Percentiles rank a stretch among this genome's conserved stretches.
phyloP scores from a whole-genome alignment of 1,140 invertebrate species.

The Sycophaga agraensis region DNA sequence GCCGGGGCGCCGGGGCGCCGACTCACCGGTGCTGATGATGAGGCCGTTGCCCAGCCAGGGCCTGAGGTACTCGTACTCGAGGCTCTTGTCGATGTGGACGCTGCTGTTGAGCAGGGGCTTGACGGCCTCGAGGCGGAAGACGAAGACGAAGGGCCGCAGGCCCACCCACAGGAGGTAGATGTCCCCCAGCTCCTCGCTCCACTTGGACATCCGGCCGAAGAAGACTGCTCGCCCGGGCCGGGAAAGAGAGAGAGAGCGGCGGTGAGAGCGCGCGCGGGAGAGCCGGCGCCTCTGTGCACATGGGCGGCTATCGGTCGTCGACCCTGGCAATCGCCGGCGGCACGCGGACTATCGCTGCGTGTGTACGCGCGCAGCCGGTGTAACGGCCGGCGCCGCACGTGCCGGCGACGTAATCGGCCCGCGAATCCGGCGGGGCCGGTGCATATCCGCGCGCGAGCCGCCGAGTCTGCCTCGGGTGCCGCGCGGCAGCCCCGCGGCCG shows the following conservation, averaged over 20 bases:
- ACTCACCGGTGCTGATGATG: constrained; percentile 56
- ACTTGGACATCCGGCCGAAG: constrained; percentile 39
- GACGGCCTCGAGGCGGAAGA: constrained; percentile 42
- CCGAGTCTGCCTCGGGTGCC: background rate
- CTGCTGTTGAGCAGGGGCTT: constrained; percentile 47
- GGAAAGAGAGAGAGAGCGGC: background rate
- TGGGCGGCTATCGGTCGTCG: constrained; percentile 1
- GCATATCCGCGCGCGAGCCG: background rate
- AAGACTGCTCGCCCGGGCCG: constrained; percentile 33
- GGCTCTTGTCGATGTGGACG: constrained; percentile 64
- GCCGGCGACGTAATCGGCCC: too few relatives aligned
- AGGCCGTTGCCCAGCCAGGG: constrained; percentile 68
- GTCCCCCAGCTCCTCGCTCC: constrained; percentile 42
- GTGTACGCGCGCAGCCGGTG: background rate
- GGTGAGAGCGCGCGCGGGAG: constrained; percentile 11
- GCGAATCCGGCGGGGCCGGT: background rate
- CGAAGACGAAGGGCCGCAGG: constrained; percentile 43
- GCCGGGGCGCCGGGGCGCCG: too few relatives aligned
- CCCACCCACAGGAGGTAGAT: constrained; percentile 48
- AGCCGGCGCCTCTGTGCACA: background rate
- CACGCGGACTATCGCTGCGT: background rate
- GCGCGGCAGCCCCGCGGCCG: background rate
- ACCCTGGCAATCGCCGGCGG: background rate
- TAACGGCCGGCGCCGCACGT: background rate
- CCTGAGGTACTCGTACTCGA: constrained; percentile 64